phyloP scores from a whole-genome alignment of 1,140 invertebrate genomes.

The Potamilus streckersoni region DNA sequence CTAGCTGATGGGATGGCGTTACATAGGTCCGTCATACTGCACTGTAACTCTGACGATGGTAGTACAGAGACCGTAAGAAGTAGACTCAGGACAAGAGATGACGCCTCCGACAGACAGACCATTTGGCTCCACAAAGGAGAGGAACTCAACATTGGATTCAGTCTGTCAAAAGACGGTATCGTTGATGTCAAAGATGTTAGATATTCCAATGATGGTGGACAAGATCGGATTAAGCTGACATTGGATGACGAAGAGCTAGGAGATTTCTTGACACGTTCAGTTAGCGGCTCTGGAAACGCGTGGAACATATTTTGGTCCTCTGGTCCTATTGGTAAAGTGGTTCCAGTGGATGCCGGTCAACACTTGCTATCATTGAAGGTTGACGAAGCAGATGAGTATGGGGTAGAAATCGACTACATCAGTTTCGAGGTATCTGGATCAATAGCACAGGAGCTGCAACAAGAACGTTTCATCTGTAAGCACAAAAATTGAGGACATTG shows the following conservation, averaged over 20 bases:
- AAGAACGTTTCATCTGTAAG: slow-evolving; percentile 22
- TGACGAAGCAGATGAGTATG: slow-evolving; percentile 14
- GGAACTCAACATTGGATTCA: slow-evolving; percentile 26
- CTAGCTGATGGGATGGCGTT: too few species aligned
- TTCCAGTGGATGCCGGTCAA: slow-evolving; percentile 4
- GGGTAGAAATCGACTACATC: slow-evolving; percentile 31
- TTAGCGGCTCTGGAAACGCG: slow-evolving; percentile 8
- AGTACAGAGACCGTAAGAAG: slow-evolving; percentile 13
- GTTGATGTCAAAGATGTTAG: slow-evolving; percentile 28
- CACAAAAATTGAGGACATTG: slow-evolving; percentile 7
- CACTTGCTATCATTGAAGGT: slow-evolving; percentile 15
- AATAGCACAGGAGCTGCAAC: neutral
- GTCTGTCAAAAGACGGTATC: slow-evolving; percentile 11
- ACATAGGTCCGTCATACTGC: too few species aligned
- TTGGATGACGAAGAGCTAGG: slow-evolving; percentile 21
- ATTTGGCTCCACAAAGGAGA: slow-evolving; percentile 26
- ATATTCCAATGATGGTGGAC: slow-evolving; percentile 38
- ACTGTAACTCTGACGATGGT: neutral
- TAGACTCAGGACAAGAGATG: slow-evolving; percentile 12
- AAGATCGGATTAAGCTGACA: slow-evolving; percentile 19
- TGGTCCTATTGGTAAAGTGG: slow-evolving; percentile 13
- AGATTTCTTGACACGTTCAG: slow-evolving; percentile 6
- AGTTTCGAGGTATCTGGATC: slow-evolving; percentile 21
- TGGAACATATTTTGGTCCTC: slow-evolving; percentile 29
- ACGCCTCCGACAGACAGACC: slow-evolving; percentile 22